These are phyloP conservation scores for Invenusta paracnida DNA, from an alignment of 2,888 invertebrate genomes.

Conservation along the genomic window DNA sequence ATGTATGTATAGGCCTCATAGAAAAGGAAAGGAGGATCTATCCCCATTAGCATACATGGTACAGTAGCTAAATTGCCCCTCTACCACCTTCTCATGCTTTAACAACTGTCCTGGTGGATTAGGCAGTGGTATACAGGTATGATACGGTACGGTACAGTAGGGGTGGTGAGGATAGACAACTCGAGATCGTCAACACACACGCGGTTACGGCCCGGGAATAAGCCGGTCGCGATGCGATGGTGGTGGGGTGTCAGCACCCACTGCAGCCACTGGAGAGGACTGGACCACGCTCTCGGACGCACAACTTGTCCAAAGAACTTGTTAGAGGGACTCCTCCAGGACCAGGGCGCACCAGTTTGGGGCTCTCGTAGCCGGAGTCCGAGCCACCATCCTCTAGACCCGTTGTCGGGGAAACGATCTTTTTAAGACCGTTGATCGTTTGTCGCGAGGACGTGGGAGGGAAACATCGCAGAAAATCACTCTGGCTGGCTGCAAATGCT, in stretches of 20 bases:
- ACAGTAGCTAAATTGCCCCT: neutral
- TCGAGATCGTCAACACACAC: too few relatives aligned
- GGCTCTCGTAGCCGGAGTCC: slow-evolving; percentile 1
- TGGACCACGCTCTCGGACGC: slow-evolving; percentile 11
- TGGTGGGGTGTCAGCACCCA: neutral
- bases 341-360: neutral
- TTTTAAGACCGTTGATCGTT: neutral
- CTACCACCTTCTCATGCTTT: too few relatives aligned
- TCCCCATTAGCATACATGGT: neutral
- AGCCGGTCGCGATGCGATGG: too few relatives aligned
- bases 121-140: too few relatives aligned
- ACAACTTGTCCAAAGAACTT: neutral
- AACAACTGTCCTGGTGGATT: neutral
- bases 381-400: neutral
- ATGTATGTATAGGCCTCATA: too few relatives aligned
- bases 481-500: neutral
- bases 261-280: neutral
- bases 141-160: too few relatives aligned
- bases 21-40: too few relatives aligned
- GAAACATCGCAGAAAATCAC: neutral
- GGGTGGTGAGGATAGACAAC: too few relatives aligned
- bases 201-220: too few relatives aligned
- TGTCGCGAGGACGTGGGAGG: neutral
- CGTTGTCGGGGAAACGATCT: neutral
- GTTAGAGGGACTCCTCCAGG: neutral